phyloP scores from a whole-genome alignment of 2,888 invertebrate genomes.

The Patella pellucida region DNA sequence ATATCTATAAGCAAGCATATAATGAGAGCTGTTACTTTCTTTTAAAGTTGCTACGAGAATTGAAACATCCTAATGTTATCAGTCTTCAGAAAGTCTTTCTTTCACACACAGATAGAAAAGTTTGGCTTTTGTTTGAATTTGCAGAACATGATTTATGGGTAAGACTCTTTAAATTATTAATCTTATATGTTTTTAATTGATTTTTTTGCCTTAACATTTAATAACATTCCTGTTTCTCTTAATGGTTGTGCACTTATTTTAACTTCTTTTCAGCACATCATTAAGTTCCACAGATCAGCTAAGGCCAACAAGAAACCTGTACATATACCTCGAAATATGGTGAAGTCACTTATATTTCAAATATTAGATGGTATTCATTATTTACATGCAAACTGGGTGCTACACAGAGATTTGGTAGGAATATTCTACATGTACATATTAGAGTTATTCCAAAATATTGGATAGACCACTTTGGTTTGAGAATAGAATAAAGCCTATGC shows the following conservation, averaged over 20 bases:
- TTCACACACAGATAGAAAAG: conserved; percentile 95
- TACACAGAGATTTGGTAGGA: conserved; percentile 93
- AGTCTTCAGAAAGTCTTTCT: conserved; percentile 95
- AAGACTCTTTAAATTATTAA: conserved; percentile 41
- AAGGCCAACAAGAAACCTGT: conserved; percentile 97
- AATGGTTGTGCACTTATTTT: neutral
- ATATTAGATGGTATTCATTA: conserved; percentile 99
- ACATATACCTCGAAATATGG: conserved; percentile 87
- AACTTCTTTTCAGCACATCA: conserved; percentile 82
- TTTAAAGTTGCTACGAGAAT: conserved; percentile 87
- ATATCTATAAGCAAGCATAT: neutral
- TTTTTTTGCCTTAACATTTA: neutral
- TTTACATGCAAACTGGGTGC: conserved; percentile 98
- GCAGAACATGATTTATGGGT: conserved; percentile 99
- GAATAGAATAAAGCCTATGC: no score
- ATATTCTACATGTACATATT: no score
- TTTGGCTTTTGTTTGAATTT: conserved; percentile 97
- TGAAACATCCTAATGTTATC: conserved; percentile 97
- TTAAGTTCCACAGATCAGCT: conserved; percentile 97
- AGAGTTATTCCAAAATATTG: no score
- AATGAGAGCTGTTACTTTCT: conserved; percentile 24
- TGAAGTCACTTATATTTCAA: conserved; percentile 96
- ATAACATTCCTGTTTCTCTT: neutral
- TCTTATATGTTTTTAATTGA: neutral
- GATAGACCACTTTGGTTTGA: no score